Conservation (phyloP, 1,140 invertebrate species). For the Chironomus striatipennis region DNA sequence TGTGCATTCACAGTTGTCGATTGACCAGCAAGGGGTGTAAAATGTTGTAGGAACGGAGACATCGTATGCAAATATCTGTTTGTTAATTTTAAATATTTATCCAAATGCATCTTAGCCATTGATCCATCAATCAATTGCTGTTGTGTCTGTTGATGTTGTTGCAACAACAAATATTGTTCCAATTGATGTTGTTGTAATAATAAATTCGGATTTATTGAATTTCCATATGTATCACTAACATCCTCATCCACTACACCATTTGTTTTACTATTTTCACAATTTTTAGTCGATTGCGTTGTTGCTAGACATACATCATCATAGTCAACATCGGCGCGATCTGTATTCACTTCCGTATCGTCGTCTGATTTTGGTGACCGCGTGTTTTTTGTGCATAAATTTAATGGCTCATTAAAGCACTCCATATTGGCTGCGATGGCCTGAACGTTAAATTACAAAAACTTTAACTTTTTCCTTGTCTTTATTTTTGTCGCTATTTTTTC, state of each 20-base stretch:
- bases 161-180: conserved; percentile 13
- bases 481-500: background rate
- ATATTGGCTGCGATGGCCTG: background rate
- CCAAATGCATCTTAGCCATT: conserved; percentile 28
- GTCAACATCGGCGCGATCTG: background rate
- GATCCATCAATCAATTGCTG: conserved; percentile 18
- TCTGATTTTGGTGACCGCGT: background rate
- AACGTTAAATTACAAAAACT: background rate
- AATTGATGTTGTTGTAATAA: conserved; percentile 18
- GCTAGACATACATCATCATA: conserved; percentile 12
- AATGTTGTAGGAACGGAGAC: conserved; percentile 6
- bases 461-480: background rate
- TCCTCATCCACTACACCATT: background rate
- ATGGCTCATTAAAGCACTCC: background rate
- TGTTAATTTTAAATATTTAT: conserved; percentile 27
- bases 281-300: background rate
- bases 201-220: conserved; percentile 4
- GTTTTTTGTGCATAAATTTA: background rate
- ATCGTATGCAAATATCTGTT: conserved; percentile 26
- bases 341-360: background rate
- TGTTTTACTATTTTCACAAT: conserved; percentile 6
- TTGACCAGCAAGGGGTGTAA: background rate
- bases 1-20: background rate
- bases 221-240: background rate
- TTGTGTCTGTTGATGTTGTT: conserved; percentile 23